Conservation (phyloP, 2,113 vertebrate species). For the Cheilinus undulatus region DNA sequence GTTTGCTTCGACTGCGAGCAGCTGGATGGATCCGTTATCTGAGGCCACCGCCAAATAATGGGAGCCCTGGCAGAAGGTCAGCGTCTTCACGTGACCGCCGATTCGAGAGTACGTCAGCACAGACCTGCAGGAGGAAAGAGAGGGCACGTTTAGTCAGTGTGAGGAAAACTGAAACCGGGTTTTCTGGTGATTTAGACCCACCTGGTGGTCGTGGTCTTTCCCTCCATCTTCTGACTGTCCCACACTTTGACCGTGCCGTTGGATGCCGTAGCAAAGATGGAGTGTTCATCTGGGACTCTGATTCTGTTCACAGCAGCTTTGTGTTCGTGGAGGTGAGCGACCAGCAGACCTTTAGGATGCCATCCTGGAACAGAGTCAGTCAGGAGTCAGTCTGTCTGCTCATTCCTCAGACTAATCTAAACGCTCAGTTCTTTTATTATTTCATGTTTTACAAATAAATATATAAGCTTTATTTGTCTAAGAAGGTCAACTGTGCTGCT, state of each 20-base stretch:
- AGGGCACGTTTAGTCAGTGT: not conserved
- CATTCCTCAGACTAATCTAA: too few relatives aligned
- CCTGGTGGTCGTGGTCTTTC: slow-evolving; percentile 98
- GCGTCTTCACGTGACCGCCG: slow-evolving; percentile 92
- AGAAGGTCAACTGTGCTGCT: too few relatives aligned
- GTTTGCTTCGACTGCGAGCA: slow-evolving; percentile 93
- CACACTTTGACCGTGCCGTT: slow-evolving; percentile 98
- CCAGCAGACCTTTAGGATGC: slow-evolving; percentile 95
- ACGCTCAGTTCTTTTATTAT: too few relatives aligned
- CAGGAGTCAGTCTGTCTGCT: too few relatives aligned
- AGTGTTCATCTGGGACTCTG: slow-evolving; percentile 94
- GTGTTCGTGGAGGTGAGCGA: slow-evolving; percentile 98
- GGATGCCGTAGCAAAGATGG: slow-evolving; percentile 96
- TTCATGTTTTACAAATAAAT: too few relatives aligned
- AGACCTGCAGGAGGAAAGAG: slow-evolving; percentile 81
- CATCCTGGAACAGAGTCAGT: slow-evolving; percentile 84
- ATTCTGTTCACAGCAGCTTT: slow-evolving; percentile 95
- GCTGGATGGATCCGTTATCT: slow-evolving; percentile 94
- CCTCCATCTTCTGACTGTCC: slow-evolving; percentile 99
- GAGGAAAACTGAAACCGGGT: not conserved
- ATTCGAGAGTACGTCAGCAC: slow-evolving; percentile 94
- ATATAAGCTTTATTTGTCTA: too few relatives aligned
- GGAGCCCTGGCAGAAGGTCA: slow-evolving; percentile 97
- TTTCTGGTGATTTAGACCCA: slow-evolving; percentile 48
- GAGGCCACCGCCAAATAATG: slow-evolving; percentile 96